Conservation (phyloP, 2,113 vertebrate species). For the Heterotilapia buettikoferi region DNA sequence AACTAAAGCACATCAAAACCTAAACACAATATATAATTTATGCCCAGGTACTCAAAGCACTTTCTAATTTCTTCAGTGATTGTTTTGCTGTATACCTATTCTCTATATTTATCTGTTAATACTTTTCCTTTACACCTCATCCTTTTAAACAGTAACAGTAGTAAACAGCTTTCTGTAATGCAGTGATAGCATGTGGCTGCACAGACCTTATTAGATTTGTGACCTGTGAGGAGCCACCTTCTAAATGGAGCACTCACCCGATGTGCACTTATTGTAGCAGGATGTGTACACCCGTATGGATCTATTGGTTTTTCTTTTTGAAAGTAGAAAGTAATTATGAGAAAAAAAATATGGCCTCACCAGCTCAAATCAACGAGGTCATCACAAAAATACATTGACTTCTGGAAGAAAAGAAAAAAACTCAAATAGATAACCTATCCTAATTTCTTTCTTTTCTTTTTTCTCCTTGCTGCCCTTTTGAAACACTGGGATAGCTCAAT, state of each 20-base stretch:
- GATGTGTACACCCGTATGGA: not conserved
- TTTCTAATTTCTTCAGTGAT: not conserved
- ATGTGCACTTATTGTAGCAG: slow-evolving; percentile 27
- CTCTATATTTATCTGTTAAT: not conserved
- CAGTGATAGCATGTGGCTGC: not conserved
- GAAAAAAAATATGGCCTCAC: slow-evolving; percentile 13
- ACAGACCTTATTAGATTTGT: slow-evolving; percentile 27
- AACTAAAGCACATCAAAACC: not conserved
- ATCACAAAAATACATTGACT: slow-evolving; percentile 22
- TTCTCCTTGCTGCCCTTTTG: not conserved
- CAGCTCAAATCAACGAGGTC: slow-evolving; percentile 1
- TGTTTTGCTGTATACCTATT: not conserved
- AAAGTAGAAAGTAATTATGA: slow-evolving; percentile 41
- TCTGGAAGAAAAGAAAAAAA: not conserved
- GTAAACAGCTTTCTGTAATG: not conserved
- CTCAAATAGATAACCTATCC: not conserved
- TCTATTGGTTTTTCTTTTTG: slow-evolving; percentile 42
- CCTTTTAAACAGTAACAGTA: not conserved
- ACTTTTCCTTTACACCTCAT: not conserved
- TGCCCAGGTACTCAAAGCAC: not conserved
- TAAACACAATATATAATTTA: not conserved
- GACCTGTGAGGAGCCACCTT: not conserved
- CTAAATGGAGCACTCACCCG: slow-evolving; percentile 23
- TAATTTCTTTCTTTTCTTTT: not conserved
- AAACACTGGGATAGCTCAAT: slow-evolving; percentile 16